phyloP scores from a whole-genome alignment of 2,113 vertebrate species.

The Prietella phreatophila region DNA sequence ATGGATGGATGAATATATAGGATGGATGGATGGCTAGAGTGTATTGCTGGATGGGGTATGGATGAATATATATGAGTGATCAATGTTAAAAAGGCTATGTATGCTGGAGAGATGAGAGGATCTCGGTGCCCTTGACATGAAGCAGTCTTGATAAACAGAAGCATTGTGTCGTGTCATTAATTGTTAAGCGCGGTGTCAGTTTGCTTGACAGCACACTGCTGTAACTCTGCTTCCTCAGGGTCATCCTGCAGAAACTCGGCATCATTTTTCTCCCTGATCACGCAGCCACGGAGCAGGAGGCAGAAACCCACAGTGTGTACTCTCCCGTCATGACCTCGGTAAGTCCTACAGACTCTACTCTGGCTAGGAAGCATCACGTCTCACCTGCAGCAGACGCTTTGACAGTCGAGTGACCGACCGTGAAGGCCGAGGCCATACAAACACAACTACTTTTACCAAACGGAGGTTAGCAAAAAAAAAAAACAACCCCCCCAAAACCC shows the following conservation, averaged over 20 bases:
- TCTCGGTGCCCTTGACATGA: neutral
- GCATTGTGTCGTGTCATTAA: neutral
- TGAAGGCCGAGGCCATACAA: too few relatives aligned
- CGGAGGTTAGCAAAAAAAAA: neutral
- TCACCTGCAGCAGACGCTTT: neutral
- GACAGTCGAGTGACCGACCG: neutral
- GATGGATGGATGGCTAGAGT: neutral
- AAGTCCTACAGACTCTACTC: slow-evolving; percentile 52
- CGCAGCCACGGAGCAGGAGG: slow-evolving; percentile 61
- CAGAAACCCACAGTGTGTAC: slow-evolving; percentile 63
- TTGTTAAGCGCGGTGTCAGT: slow-evolving; percentile 11
- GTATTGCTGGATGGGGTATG: neutral
- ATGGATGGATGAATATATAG: neutral
- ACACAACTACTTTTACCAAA: neutral
- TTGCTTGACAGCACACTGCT: slow-evolving; percentile 2
- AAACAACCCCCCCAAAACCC: too few relatives aligned
- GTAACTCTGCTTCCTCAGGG: slow-evolving; percentile 54
- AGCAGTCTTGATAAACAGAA: neutral
- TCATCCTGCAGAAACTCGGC: slow-evolving; percentile 68
- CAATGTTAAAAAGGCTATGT: neutral
- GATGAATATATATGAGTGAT: neutral
- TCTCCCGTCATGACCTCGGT: slow-evolving; percentile 68
- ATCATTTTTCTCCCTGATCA: slow-evolving; percentile 62
- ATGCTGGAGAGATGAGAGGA: neutral
- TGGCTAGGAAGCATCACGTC: neutral